Conservation (phyloP, 2,113 vertebrate genomes). For the Notechis scutatus region DNA sequence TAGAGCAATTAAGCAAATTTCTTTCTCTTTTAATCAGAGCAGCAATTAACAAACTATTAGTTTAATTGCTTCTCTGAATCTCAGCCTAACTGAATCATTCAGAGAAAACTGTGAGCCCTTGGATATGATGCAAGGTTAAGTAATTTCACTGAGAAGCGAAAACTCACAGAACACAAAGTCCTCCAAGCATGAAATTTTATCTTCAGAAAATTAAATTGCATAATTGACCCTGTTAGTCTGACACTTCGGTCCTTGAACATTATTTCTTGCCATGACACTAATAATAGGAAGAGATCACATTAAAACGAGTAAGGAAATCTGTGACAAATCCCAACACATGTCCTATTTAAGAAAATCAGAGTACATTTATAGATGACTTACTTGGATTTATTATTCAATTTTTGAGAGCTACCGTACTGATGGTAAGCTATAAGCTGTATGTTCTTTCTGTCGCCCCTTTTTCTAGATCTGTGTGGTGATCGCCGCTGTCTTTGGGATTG, state of each 20-base stretch:
- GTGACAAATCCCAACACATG: not conserved
- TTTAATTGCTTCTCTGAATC: constrained; percentile 21
- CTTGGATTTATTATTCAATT: not conserved
- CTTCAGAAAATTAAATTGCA: not conserved
- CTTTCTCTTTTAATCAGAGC: constrained; percentile 8
- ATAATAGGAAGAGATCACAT: not conserved
- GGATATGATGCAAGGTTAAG: not conserved
- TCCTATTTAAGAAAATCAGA: not conserved
- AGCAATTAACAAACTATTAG: constrained; percentile 17
- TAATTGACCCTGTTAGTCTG: not conserved
- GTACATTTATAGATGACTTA: not conserved
- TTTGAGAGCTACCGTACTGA: constrained; percentile 9
- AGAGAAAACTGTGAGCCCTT: not conserved
- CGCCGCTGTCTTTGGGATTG: constrained; percentile 90
- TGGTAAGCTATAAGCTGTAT: constrained; percentile 32
- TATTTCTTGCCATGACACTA: not conserved
- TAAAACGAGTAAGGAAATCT: not conserved
- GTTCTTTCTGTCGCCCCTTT: constrained; percentile 4
- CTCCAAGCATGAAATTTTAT: not conserved
- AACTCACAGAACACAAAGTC: not conserved
- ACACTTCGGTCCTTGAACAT: not conserved
- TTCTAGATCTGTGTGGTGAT: constrained; percentile 92
- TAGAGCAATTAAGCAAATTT: not conserved
- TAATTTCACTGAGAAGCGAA: not conserved
- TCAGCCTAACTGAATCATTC: not conserved